Evolutionary conservation across 2,888 invertebrate species (phyloP).

Genomic region (Hesperia comma): DNA sequence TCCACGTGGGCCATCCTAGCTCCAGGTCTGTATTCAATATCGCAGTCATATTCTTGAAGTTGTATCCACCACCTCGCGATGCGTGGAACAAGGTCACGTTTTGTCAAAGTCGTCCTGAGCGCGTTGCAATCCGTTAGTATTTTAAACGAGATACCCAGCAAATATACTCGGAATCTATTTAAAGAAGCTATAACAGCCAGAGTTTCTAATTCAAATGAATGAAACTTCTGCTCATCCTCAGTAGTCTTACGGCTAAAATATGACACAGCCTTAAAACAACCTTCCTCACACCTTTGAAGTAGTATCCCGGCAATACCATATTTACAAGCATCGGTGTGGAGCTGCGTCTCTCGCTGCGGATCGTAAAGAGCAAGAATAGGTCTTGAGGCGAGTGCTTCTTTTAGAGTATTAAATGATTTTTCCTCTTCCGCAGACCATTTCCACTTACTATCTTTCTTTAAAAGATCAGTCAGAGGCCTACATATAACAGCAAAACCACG

Average conservation of each 20-base stretch:
- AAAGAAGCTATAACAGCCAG: conserved; percentile 20
- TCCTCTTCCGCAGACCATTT: background rate
- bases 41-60: too few relatives aligned
- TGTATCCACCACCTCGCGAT: conserved; percentile 28
- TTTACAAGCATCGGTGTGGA: background rate
- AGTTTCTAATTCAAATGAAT: conserved; percentile 10
- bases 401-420: background rate
- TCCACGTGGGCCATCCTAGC: conserved; percentile 29
- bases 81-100: conserved; percentile 23
- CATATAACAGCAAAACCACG: background rate
- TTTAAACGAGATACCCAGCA: conserved; percentile 18
- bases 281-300: background rate
- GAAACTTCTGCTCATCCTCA: background rate
- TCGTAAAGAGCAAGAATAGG: background rate
- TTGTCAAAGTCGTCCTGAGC: conserved; percentile 23
- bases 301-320: background rate
- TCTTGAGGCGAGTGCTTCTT: background rate
- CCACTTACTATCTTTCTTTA: background rate
- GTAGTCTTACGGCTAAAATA: conserved; percentile 19
- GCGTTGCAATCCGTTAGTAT: conserved; percentile 29
- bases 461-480: background rate
- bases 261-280: background rate
- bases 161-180: conserved; percentile 20
- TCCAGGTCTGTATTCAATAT: conserved; percentile 26
- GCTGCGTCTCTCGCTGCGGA: background rate